Evolutionary conservation across 1,140 invertebrate genomes (phyloP), one percentile per base, ranked within the genome.

Genomic region (Apis dorsata): DNA sequence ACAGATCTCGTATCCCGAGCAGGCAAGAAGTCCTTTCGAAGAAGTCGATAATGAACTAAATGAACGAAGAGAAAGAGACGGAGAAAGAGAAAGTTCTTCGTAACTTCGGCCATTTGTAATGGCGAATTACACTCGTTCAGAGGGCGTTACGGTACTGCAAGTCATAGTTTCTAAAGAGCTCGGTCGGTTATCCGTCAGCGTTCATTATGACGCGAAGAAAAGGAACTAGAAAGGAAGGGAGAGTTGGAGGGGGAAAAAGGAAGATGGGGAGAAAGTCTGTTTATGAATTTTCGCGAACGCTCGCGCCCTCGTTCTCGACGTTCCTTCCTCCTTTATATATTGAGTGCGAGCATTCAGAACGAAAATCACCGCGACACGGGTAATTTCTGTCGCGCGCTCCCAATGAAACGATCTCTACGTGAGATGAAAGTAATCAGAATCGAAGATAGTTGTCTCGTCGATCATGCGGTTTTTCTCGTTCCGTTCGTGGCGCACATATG

Each of bases 61-160:
- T 81, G 76, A 63, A 24, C 34, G 24, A 15, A 63, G n/a, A 62
- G 55, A 57, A 3, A 24, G n/a, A 13, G n/a, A 13, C 3, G 5
- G 60, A 24, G n/a, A 24, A n/a, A 86, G 85, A 77, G 28, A 13
- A 10, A 86, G 86, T 90, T 86, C 66, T 85, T 83, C 76, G 83
- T 34, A 93, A 92, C 90, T 92, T 90, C 68, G 71, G 86, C 91
- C 93, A 92, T 93, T 93, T 92, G 89, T 90, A 92, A 92, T 89
- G 90, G 85, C 74, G 87, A 92, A 91, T 93, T 92, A 89, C 34
- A 44, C 92, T 89, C 85, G 86, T 90, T 44, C 83, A 85, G 86
- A 86, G 80, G 86, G 83, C 75, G 84, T 87, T 86, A 85, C 79
- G 55, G 78, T 88, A 89, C 85, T 91, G 92, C 92, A 91, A 92